Evolutionary conservation across 2,888 invertebrate species (phyloP).

Genomic region (Melangyna quadrimaculata): DNA sequence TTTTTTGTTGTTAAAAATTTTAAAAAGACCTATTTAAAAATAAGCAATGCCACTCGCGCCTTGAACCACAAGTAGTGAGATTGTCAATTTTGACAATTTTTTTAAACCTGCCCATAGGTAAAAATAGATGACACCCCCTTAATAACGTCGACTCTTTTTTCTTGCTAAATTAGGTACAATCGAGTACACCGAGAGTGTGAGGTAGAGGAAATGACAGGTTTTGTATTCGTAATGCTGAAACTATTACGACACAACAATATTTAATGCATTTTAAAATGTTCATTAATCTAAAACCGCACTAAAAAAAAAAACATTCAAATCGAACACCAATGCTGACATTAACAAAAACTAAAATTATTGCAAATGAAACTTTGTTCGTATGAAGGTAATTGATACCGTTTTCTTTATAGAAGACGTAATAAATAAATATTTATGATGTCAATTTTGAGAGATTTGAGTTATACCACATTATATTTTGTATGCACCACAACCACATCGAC

Average conservation of each 20-base stretch:
- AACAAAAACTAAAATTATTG: conserved; percentile 14
- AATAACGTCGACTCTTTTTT: conserved; percentile 33
- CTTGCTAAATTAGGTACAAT: conserved; percentile 4
- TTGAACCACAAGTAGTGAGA: not conserved
- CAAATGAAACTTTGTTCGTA: not conserved
- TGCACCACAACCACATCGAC: conserved; percentile 14
- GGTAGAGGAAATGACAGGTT: conserved; percentile 32
- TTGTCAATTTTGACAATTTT: not conserved
- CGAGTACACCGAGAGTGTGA: not conserved
- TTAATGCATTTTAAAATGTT: conserved; percentile 19
- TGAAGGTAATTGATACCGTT: conserved; percentile 41
- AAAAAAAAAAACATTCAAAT: not conserved
- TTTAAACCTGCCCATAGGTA: conserved; percentile 49
- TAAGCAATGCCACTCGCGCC: conserved; percentile 1
- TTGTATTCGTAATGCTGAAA: conserved; percentile 41
- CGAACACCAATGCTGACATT: conserved; percentile 40
- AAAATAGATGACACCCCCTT: conserved; percentile 71
- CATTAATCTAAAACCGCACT: not conserved
- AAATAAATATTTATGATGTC: conserved; percentile 59
- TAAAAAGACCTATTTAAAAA: not conserved
- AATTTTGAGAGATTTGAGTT: conserved; percentile 39
- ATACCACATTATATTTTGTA: conserved; percentile 56
- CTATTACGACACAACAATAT: conserved; percentile 58
- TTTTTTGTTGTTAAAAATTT: conserved; percentile 20
- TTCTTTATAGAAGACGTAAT: conserved; percentile 38